A percentile compares a stretch with the other conserved stretches of the same genome.
Evolutionary conservation across 2,888 invertebrate genomes (phyloP).

Genomic region (Drosophila neonasuta): DNA sequence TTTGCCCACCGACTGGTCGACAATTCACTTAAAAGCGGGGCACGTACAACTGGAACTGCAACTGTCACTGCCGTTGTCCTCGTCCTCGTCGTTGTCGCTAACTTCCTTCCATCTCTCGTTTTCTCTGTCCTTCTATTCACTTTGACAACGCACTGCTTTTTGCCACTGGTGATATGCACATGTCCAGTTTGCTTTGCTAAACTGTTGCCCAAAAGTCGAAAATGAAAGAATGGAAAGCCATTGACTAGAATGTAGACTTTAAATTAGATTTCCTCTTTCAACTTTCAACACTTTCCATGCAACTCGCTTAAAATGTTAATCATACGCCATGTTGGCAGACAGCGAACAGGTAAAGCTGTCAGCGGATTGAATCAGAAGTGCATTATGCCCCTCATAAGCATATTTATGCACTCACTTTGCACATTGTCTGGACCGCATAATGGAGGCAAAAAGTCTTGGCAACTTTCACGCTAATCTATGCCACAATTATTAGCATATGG

Average conservation of each 20-base stretch:
- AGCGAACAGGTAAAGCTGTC: slow-evolving; percentile 14
- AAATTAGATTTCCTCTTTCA: too few species aligned
- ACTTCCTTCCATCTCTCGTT: too few species aligned
- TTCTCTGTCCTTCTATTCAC: not conserved
- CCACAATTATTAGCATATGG: slow-evolving; percentile 58
- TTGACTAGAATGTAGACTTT: slow-evolving; percentile 1
- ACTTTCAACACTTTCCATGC: slow-evolving; percentile 28
- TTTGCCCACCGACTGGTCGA: slow-evolving; percentile 56
- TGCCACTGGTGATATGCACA: slow-evolving; percentile 28
- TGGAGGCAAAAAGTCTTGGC: slow-evolving; percentile 13
- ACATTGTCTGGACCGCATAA: slow-evolving; percentile 22
- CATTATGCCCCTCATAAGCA: slow-evolving; percentile 10
- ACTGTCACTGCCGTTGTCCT: not conserved
- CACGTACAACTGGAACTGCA: slow-evolving; percentile 37
- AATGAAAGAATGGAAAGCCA: slow-evolving; percentile 23
- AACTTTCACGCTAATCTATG: slow-evolving; percentile 45
- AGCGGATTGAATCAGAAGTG: slow-evolving; percentile 11
- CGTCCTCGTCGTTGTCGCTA: not conserved
- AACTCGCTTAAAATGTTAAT: slow-evolving; percentile 65
- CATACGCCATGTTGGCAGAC: slow-evolving; percentile 60
- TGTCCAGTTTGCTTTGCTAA: slow-evolving; percentile 48
- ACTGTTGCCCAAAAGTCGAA: slow-evolving; percentile 34
- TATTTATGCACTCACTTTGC: slow-evolving; percentile 21
- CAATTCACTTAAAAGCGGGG: slow-evolving; percentile 67
- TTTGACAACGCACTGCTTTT: slow-evolving; percentile 33